Percentiles rank a stretch among this genome's conserved stretches.
Conservation (phyloP, 2,888 invertebrate species). For the Oxytorus armatus region DNA sequence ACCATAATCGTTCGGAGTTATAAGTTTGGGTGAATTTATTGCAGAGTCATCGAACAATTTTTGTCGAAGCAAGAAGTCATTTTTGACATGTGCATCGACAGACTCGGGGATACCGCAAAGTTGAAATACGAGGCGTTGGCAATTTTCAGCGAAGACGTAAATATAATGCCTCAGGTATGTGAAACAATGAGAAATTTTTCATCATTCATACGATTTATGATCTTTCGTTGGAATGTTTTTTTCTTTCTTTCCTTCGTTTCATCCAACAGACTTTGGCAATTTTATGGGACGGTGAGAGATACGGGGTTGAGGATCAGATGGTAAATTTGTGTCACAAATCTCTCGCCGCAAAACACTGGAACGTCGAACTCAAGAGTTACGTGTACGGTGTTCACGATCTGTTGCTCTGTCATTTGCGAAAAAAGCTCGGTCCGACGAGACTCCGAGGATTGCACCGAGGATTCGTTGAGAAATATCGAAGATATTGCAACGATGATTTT, state of each 20-base stretch:
- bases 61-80: conserved; percentile 78
- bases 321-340: conserved; percentile 88
- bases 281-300: conserved; percentile 84
- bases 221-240: not conserved
- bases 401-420: conserved; percentile 87
- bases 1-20: no score
- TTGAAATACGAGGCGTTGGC: conserved; percentile 88
- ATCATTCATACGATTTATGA: not conserved
- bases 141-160: conserved; percentile 89
- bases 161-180: conserved; percentile 87
- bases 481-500: conserved; percentile 85
- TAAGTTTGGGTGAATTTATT: conserved; percentile 49
- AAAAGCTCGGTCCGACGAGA: conserved; percentile 83
- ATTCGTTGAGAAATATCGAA: conserved; percentile 87
- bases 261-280: conserved; percentile 84
- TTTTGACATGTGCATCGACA: conserved; percentile 87
- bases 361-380: conserved; percentile 87
- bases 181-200: conserved; percentile 2
- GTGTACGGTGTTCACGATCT: conserved; percentile 91
- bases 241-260: conserved; percentile 1
- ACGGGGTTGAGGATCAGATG: conserved; percentile 87
- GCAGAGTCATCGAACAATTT: conserved; percentile 76
- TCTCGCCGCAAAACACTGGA: conserved; percentile 88
- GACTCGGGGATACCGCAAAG: conserved; percentile 84
- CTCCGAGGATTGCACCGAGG: conserved; percentile 86